Conservation (phyloP, 2,797 vertebrate species). For the Sylvilagus floridanus region DNA sequence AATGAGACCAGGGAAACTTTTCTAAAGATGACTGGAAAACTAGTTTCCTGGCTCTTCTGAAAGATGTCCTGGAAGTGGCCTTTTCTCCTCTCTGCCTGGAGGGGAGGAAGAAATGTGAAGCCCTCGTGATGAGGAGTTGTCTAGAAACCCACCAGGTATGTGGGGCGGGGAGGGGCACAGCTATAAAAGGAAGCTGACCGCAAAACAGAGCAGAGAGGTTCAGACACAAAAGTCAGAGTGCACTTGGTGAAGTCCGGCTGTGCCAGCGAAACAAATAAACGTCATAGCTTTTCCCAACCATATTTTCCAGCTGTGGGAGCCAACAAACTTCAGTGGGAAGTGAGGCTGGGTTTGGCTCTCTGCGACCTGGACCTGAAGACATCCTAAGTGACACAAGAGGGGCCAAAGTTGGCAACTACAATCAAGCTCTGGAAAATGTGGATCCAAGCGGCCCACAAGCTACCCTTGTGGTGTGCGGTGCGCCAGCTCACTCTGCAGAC, state of each 20-base stretch:
- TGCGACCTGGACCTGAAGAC: neutral
- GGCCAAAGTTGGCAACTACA: neutral
- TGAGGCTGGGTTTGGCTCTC: neutral
- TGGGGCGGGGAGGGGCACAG: neutral
- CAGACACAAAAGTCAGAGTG: neutral
- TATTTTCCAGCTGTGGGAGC: neutral
- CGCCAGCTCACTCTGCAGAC: too few species aligned
- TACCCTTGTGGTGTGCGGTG: neutral
- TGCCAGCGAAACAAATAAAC: neutral
- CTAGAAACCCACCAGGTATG: neutral
- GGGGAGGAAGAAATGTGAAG: neutral
- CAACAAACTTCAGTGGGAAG: neutral
- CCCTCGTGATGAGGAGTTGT: neutral
- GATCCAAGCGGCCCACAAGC: neutral
- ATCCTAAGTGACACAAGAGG: neutral
- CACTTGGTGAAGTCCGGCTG: too few species aligned
- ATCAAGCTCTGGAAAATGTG: neutral
- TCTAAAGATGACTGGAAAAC: neutral
- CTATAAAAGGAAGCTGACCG: neutral
- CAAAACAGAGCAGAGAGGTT: neutral
- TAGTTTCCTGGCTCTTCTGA: neutral
- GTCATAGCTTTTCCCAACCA: neutral
- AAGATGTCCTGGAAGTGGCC: neutral
- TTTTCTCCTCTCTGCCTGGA: neutral
- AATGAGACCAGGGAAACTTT: neutral